Evolutionary conservation across 1,140 invertebrate genomes (phyloP).

Genomic region (Idris sp.): DNA sequence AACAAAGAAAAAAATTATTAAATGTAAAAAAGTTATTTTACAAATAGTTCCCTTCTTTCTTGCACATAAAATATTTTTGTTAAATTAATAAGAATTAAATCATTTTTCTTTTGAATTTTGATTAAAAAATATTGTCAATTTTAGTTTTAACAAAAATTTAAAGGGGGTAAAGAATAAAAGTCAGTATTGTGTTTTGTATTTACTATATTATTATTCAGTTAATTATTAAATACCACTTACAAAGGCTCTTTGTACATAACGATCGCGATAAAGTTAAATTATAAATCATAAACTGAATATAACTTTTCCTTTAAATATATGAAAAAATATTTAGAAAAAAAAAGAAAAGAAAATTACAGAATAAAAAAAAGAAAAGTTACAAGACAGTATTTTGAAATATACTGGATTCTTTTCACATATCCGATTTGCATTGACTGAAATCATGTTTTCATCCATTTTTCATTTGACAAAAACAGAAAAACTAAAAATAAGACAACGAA

Average conservation of each 20-base stretch:
- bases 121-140: too few relatives aligned
- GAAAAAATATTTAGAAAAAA: conserved; percentile 21
- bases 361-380: conserved; percentile 25
- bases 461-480: conserved; percentile 24
- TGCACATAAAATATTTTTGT: too few relatives aligned
- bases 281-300: conserved; percentile 75
- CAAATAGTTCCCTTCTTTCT: too few relatives aligned
- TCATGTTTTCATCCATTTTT: conserved; percentile 19
- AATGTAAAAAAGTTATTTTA: too few relatives aligned
- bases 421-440: conserved; percentile 51
- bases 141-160: too few relatives aligned
- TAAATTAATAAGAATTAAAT: too few relatives aligned
- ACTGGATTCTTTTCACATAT: conserved; percentile 15
- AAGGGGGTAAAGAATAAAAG: too few relatives aligned
- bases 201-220: conserved; percentile 74
- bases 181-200: too few relatives aligned
- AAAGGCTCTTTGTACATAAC: conserved; percentile 78
- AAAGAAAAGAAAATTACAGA: too few relatives aligned
- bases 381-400: conserved; percentile 29
- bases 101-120: too few relatives aligned
- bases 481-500: conserved; percentile 35
- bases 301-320: conserved; percentile 61
- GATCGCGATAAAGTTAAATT: conserved; percentile 75
- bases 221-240: conserved; percentile 77
- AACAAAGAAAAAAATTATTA: too few relatives aligned